These are phyloP conservation scores for Molorchus minor DNA, from an alignment of 2,888 invertebrate species.

Conservation along the genomic window DNA sequence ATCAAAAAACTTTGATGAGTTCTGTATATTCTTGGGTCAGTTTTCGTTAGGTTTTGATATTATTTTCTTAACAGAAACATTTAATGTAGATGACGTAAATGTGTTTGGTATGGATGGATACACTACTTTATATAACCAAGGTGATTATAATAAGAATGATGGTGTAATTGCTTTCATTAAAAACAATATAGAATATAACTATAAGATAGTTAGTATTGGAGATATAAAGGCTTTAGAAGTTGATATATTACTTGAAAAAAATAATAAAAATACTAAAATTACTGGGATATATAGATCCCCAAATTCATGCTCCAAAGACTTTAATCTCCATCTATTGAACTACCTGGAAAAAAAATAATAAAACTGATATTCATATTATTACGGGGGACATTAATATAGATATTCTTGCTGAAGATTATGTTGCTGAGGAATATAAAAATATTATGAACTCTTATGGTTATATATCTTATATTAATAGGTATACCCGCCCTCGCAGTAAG, in stretches of 20 bases:
- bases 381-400: background rate
- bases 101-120: conserved; percentile 4
- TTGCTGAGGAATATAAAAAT: conserved; percentile 14
- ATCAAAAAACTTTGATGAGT: conserved; percentile 6
- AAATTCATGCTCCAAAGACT: too few relatives aligned
- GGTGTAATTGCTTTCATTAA: conserved; percentile 7
- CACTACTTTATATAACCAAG: background rate
- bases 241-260: background rate
- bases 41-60: background rate
- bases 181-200: conserved; percentile 1
- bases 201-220: background rate
- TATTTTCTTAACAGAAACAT: conserved; percentile 1
- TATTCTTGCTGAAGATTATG: background rate
- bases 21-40: background rate
- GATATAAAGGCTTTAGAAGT: background rate
- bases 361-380: too few relatives aligned
- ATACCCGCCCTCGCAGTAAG: conserved; percentile 1
- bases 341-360: too few relatives aligned
- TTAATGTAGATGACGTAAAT: conserved; percentile 1
- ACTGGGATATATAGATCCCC: too few relatives aligned
- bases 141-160: conserved; percentile 8
- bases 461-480: conserved; percentile 4
- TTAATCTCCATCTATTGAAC: too few relatives aligned
- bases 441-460: conserved; percentile 14
- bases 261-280: background rate